These are phyloP conservation scores for Cossypha polioptera DNA, from an alignment of 2,797 vertebrate species.

Conservation along the genomic window DNA sequence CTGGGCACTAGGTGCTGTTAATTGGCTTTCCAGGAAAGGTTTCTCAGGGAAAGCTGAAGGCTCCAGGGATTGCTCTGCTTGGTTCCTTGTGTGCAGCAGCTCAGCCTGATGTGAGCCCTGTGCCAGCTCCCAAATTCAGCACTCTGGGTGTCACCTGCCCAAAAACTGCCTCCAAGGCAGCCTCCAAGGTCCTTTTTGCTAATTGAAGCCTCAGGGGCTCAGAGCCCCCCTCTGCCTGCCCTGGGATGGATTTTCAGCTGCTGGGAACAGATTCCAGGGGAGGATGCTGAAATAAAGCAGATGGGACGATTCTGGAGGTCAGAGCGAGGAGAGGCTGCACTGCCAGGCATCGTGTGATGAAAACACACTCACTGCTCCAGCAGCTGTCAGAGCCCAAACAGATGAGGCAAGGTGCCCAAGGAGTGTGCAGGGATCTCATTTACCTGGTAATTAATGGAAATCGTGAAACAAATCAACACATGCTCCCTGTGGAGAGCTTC, in stretches of 20 bases:
- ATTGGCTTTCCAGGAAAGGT: conserved; percentile 29
- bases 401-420: conserved; percentile 22
- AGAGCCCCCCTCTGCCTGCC: background rate
- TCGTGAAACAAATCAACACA: conserved; percentile 34
- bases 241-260: background rate
- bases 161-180: background rate
- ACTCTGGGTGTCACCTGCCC: accelerated
- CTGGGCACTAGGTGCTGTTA: background rate
- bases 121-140: background rate
- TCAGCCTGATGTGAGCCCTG: background rate
- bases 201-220: background rate
- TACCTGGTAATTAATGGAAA: conserved; percentile 66
- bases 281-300: background rate
- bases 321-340: background rate
- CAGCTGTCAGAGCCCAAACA: background rate
- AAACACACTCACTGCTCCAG: background rate
- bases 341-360: background rate
- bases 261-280: background rate
- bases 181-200: background rate
- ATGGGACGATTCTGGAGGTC: background rate
- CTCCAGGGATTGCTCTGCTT: accelerated
- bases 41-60: background rate
- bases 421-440: conserved; percentile 45
- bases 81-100: background rate
- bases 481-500: background rate